Evolutionary conservation across 2,113 vertebrate species (phyloP).

Genomic region (Cephalopholis sonnerati): DNA sequence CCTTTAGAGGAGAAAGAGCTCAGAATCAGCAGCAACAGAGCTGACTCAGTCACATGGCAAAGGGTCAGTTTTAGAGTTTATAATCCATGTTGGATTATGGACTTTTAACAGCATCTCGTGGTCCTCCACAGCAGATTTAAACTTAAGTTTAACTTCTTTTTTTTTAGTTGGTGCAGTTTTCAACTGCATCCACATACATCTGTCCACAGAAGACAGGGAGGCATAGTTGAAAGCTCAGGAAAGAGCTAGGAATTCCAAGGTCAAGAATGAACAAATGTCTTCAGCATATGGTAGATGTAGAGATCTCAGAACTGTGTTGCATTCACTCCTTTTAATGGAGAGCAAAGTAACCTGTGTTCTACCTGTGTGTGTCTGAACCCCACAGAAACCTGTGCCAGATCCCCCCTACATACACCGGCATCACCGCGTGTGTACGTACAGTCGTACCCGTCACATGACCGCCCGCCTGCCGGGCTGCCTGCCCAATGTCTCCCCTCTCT

Average conservation of each 20-base stretch:
- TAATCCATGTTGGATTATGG: not conserved
- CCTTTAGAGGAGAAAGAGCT: conserved; percentile 9
- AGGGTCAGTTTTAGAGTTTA: not conserved
- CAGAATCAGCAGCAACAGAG: conserved; percentile 14
- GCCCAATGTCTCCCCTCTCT: conserved; percentile 79
- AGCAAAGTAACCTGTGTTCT: not conserved
- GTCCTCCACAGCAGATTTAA: not conserved
- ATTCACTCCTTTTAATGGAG: not conserved
- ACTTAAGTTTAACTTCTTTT: not conserved
- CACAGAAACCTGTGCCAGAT: conserved; percentile 80
- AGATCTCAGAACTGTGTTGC: not conserved
- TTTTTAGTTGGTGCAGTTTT: not conserved
- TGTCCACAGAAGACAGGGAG: not conserved
- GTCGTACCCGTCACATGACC: conserved; percentile 71
- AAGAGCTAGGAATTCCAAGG: not conserved
- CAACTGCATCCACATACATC: not conserved
- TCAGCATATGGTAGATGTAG: not conserved
- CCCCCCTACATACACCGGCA: conserved; percentile 82
- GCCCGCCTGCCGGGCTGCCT: conserved; percentile 81
- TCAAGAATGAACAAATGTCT: too few relatives aligned
- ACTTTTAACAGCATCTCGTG: not conserved
- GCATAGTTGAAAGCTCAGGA: not conserved
- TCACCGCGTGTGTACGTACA: conserved; percentile 83
- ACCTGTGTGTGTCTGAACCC: conserved; percentile 8
- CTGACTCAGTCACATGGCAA: conserved; percentile 7